Evolutionary conservation across 2,888 invertebrate genomes (phyloP).

Genomic region (Hyalella azteca): DNA sequence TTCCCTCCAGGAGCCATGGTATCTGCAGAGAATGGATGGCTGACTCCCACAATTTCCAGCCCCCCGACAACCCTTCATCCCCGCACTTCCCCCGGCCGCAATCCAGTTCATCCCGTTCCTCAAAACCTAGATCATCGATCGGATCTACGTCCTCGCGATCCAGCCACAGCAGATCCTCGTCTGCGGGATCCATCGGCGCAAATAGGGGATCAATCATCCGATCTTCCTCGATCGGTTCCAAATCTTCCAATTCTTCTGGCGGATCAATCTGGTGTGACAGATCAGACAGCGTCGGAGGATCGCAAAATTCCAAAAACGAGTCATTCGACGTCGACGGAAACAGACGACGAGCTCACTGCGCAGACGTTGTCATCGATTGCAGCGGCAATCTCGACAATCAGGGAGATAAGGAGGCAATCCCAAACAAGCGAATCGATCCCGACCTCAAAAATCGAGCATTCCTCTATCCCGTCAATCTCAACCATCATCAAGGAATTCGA

Average conservation of each 20-base stretch:
- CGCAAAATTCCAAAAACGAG: not conserved
- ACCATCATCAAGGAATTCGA: no score
- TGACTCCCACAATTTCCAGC: slow-evolving; percentile 11
- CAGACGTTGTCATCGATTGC: slow-evolving; percentile 6
- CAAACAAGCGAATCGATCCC: not conserved
- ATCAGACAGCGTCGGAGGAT: not conserved
- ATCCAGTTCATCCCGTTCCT: not conserved
- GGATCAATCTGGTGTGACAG: slow-evolving; percentile 15
- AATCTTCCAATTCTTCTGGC: slow-evolving; percentile 29
- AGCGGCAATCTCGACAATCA: slow-evolving; percentile 12
- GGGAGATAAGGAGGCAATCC: not conserved
- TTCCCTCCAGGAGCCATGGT: slow-evolving; percentile 29
- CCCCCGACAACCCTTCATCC: not conserved
- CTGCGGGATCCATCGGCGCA: slow-evolving; percentile 26
- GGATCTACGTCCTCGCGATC: slow-evolving; percentile 25
- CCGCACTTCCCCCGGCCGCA: not conserved
- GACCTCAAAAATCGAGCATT: not conserved
- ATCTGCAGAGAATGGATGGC: slow-evolving; percentile 33
- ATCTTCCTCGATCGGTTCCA: slow-evolving; percentile 30
- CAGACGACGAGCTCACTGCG: slow-evolving; percentile 14
- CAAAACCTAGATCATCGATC: not conserved
- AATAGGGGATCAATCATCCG: slow-evolving; percentile 31
- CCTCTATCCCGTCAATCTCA: not conserved
- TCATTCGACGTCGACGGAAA: not conserved
- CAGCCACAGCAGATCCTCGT: slow-evolving; percentile 6